Evolutionary conservation across 1,140 invertebrate genomes (phyloP), one percentile per base, ranked within the genome.

Genomic region (Drosophila nannoptera): DNA sequence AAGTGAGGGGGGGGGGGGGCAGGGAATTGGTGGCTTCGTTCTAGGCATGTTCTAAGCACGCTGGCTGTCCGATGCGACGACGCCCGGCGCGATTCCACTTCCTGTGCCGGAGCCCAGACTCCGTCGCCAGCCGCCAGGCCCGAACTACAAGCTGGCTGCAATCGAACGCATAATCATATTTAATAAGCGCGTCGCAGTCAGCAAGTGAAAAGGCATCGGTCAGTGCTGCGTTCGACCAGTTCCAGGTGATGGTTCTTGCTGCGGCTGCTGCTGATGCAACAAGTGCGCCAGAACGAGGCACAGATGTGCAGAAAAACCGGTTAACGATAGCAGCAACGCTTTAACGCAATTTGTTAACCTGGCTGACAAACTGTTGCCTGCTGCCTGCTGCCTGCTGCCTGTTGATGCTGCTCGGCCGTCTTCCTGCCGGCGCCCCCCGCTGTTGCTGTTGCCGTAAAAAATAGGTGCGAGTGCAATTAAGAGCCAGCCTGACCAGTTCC

Each of bases 81-180:
- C 81, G 81, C 81, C 73, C 74, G 81, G 66, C 73, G 81, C 80
- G 66, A 60, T 73, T 80, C 14, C 81, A 84, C 73, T 84, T 84
- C 80, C 80, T 84, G 80, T 84, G 81, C 62, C 54, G 40, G 59
- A 7, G 9, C 7, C 8, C 38, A 50, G 48, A 52, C 46, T 40
- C n/a, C 40, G n/a, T 42, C 40, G n/a, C 14, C 8, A 43, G 29
- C 59, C 59, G 53, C 36, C 52, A 36, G 62, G 56, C 46, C 64
- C 52, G 55, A 75, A 66, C 60, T 69, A 56, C 56, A 60, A 73
- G 68, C 16, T 54, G 64, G 29, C 50, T 69, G 67, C 71, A 86
- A 86, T 86, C 81, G 82, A 87, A 86, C 81, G 78, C 81, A 86
- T 81, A 86, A 86, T 86, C 81, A 86, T 86, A 86, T 86, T 86